Evolutionary conservation across 30 jellyfish, hydroid and myxozoan genomes (phyloP).

Genomic region (Turritopsis dohrnii): DNA sequence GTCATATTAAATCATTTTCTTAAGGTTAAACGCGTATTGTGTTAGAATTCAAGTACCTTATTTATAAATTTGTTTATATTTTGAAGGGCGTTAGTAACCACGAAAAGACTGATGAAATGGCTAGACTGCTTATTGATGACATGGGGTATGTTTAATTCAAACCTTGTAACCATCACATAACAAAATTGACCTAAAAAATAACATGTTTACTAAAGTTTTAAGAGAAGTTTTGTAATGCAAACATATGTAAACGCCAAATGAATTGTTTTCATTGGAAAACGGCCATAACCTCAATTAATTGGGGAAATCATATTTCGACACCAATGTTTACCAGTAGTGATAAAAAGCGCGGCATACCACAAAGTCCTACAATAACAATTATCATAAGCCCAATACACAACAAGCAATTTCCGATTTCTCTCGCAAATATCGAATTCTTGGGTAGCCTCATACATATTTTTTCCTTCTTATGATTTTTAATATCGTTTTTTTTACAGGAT

Average conservation of each 20-base stretch:
- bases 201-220: not conserved
- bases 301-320: too few relatives aligned
- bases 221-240: not conserved
- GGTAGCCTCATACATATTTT: not conserved
- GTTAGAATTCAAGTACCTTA: not conserved
- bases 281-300: not conserved
- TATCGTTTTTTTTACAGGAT: constrained; percentile 26
- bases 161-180: not conserved
- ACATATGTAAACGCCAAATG: not conserved
- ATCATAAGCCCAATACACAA: too few relatives aligned
- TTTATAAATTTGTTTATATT: not conserved
- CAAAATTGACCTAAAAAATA: not conserved
- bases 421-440: too few relatives aligned
- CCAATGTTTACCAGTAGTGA: not conserved
- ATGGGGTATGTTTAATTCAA: not conserved
- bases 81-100: not conserved
- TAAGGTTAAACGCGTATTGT: too few relatives aligned
- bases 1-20: too few relatives aligned
- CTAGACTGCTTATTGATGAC: not conserved
- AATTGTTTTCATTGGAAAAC: not conserved
- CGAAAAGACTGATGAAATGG: not conserved
- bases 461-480: too few relatives aligned
- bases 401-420: not conserved
- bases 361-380: not conserved
- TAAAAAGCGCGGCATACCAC: not conserved